These are phyloP conservation scores for Polydrusus pterygomalis DNA, from an alignment of 2,888 invertebrate genomes.

Conservation along the genomic window DNA sequence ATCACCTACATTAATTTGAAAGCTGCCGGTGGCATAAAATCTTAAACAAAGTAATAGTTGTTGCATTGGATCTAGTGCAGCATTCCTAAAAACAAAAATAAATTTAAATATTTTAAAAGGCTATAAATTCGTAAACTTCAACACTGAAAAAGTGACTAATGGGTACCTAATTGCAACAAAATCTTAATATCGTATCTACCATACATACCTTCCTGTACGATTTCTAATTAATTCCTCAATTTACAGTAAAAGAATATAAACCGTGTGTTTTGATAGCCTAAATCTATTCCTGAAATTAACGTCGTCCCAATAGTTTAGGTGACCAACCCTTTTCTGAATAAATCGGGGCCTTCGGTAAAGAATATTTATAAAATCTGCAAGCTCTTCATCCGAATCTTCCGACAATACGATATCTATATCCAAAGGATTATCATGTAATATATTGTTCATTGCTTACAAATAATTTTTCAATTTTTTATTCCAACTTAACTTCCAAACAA, in stretches of 20 bases:
- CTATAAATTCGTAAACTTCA: too few relatives aligned
- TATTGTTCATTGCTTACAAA: neutral
- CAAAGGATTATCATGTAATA: neutral
- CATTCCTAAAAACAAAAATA: too few relatives aligned
- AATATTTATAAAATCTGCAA: neutral
- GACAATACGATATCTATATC: neutral
- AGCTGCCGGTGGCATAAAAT: too few relatives aligned
- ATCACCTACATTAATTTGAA: too few relatives aligned
- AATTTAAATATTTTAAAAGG: too few relatives aligned
- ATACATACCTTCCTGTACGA: neutral
- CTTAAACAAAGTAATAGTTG: too few relatives aligned
- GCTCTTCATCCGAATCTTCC: neutral
- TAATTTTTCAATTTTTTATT: too few relatives aligned
- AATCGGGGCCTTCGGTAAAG: neutral
- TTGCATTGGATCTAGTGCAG: too few relatives aligned
- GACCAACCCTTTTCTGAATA: neutral
- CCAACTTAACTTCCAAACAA: too few relatives aligned
- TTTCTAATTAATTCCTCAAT: slow-evolving; percentile 3
- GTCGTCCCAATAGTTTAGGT: slow-evolving; percentile 13
- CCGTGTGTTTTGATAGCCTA: neutral
- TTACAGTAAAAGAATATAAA: neutral
- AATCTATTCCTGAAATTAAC: slow-evolving; percentile 4
- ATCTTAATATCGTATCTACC: too few relatives aligned
- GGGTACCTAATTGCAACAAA: too few relatives aligned
- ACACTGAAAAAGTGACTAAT: too few relatives aligned